These are phyloP conservation scores for Mimumesa dahlbomi DNA, from an alignment of 2,888 invertebrate genomes.

Conservation along the genomic window DNA sequence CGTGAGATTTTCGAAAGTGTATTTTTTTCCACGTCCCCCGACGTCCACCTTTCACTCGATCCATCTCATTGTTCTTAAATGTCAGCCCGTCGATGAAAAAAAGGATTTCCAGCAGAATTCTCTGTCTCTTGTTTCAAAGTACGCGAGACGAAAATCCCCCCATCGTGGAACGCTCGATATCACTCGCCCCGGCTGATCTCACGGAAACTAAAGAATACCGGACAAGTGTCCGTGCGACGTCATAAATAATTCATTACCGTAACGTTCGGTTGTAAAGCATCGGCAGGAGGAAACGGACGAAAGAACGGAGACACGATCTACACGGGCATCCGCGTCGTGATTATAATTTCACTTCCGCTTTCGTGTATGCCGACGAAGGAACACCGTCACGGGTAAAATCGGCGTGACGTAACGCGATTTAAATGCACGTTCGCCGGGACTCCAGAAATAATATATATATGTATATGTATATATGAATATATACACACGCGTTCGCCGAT, in stretches of 20 bases:
- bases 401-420: conserved; percentile 22
- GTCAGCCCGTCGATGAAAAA: conserved; percentile 26
- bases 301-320: neutral
- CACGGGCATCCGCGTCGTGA: conserved; percentile 30
- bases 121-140: no score
- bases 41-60: conserved; percentile 47
- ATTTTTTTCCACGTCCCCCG: no score
- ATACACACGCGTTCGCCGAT: conserved; percentile 1
- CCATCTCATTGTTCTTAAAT: conserved; percentile 45
- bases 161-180: neutral
- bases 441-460: neutral
- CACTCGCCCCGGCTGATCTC: neutral
- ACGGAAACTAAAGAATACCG: neutral
- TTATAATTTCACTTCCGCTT: conserved; percentile 49
- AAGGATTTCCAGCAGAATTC: no score
- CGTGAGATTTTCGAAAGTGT: conserved; percentile 39
- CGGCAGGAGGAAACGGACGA: conserved; percentile 7
- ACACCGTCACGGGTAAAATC: conserved; percentile 6
- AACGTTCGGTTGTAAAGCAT: conserved; percentile 25
- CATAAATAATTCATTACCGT: neutral
- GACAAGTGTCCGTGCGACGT: no score
- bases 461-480: no score
- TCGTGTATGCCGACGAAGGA: conserved; percentile 17
- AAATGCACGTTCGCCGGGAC: neutral
- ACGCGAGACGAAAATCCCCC: neutral